A percentile compares a stretch with the other conserved stretches of the same genome.
These are phyloP conservation scores for Strigamia transsilvanica DNA, from an alignment of 2,888 invertebrate species.

Conservation along the genomic window DNA sequence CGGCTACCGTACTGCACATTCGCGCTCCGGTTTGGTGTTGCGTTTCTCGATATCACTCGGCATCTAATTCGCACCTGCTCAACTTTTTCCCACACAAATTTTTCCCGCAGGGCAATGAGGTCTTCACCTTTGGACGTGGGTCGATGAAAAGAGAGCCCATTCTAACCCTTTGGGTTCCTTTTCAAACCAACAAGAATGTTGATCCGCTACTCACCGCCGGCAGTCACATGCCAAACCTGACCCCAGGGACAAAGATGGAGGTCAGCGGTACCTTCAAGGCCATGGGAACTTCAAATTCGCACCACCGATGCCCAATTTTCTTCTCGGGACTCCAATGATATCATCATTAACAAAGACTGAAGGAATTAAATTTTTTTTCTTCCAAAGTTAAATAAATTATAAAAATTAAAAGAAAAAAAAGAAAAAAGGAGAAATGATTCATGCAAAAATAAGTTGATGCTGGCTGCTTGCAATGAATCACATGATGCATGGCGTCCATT, in stretches of 20 bases:
- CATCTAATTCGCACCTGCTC: conserved; percentile 41
- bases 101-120: background rate
- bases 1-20: conserved; percentile 19
- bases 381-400: background rate
- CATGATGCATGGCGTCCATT: conserved; percentile 30
- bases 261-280: conserved; percentile 46
- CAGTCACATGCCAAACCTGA: conserved; percentile 47
- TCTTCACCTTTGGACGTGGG: conserved; percentile 20
- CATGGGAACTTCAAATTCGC: conserved; percentile 38
- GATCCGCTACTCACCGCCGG: conserved; percentile 35
- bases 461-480: conserved; percentile 21
- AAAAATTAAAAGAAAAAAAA: background rate
- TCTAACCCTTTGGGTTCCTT: conserved; percentile 40
- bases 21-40: background rate
- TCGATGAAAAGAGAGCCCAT: conserved; percentile 32
- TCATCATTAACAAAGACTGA: conserved; percentile 16
- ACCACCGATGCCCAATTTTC: background rate
- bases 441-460: conserved; percentile 17
- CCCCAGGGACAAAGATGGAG: conserved; percentile 49
- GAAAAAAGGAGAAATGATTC: background rate
- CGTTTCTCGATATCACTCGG: conserved; percentile 2
- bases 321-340: background rate
- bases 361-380: background rate
- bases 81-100: conserved; percentile 48
- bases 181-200: conserved; percentile 35